phyloP scores from a whole-genome alignment of 1,140 invertebrate genomes.

The Nylanderia fulva region DNA sequence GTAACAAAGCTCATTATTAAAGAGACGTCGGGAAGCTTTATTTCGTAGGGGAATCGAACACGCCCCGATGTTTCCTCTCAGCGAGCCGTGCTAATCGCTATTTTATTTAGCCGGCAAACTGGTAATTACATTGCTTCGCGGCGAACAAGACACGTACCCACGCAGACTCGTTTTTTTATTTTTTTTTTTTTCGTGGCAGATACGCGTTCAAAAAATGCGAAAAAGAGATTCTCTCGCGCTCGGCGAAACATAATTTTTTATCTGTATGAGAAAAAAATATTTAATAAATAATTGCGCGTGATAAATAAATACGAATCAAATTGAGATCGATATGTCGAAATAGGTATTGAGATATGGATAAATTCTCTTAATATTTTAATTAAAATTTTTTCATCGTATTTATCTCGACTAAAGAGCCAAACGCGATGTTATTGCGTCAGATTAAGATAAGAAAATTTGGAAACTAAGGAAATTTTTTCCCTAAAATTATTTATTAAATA shows the following conservation, averaged over 20 bases:
- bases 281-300: too few species aligned
- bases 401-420: too few species aligned
- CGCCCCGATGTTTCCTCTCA: slow-evolving; percentile 24
- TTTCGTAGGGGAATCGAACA: slow-evolving; percentile 25
- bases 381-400: neutral
- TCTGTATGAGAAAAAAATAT: neutral
- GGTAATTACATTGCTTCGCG: slow-evolving; percentile 22
- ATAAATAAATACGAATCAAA: neutral
- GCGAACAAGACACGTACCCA: slow-evolving; percentile 19
- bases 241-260: slow-evolving; percentile 5
- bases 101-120: slow-evolving; percentile 37
- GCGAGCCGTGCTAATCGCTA: slow-evolving; percentile 23
- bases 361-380: neutral
- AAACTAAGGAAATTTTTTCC: too few species aligned
- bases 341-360: neutral
- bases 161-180: neutral
- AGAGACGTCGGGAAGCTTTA: neutral
- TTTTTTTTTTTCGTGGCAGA: too few species aligned
- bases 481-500: neutral
- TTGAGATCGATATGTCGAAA: neutral
- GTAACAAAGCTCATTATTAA: slow-evolving; percentile 30
- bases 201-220: neutral
- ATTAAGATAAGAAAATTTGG: too few species aligned
- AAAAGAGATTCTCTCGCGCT: neutral
- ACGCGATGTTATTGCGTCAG: too few species aligned